A percentile compares a stretch with the other conserved stretches of the same genome.
phyloP scores from a whole-genome alignment of 2,888 invertebrate genomes.

The Dolichomitus sp. region DNA sequence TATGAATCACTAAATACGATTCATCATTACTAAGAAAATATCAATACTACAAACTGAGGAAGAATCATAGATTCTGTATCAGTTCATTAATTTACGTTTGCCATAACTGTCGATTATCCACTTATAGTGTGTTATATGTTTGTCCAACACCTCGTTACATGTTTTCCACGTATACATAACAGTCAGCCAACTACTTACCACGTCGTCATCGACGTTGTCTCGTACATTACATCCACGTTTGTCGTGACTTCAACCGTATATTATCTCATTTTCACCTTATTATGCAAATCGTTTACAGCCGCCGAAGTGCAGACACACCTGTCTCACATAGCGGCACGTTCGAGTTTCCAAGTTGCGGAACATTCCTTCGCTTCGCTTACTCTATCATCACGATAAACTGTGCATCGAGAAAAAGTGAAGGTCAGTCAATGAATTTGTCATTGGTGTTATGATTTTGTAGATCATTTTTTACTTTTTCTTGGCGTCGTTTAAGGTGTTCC shows the following conservation, averaged over 20 bases:
- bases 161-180: conserved; percentile 25
- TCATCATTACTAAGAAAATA: conserved; percentile 19
- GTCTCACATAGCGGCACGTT: background rate
- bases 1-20: background rate
- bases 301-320: conserved; percentile 37
- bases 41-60: conserved; percentile 26
- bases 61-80: conserved; percentile 12
- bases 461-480: background rate
- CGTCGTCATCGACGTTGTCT: conserved; percentile 25
- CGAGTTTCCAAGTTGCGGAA: conserved; percentile 3
- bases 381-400: background rate
- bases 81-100: conserved; percentile 27
- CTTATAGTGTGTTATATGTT: conserved; percentile 7
- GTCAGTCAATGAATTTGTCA: background rate
- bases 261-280: conserved; percentile 59
- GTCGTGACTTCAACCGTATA: conserved; percentile 36
- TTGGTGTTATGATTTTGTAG: background rate
- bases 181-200: conserved; percentile 1
- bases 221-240: conserved; percentile 4
- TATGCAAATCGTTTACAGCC: conserved; percentile 35
- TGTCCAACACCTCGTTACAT: conserved; percentile 28
- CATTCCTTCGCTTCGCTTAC: conserved; percentile 18
- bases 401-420: background rate
- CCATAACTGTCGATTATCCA: conserved; percentile 43
- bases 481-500: too few species aligned